Percentiles rank a stretch among this genome's conserved stretches.
Conservation (phyloP, 2,113 vertebrate genomes). For the Chelonoidis abingdonii region DNA sequence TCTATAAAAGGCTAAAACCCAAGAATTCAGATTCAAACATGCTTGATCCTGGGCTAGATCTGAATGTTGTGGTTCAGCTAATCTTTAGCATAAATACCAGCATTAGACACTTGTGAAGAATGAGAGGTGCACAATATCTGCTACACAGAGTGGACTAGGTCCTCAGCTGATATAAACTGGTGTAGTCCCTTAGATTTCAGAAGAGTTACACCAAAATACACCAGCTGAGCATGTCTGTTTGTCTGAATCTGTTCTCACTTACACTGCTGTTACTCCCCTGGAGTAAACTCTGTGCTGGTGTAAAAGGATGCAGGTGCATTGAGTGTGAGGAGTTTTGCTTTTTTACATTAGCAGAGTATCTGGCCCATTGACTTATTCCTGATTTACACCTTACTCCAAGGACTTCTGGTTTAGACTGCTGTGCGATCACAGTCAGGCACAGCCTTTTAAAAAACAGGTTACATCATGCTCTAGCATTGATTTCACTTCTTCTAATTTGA, state of each 20-base stretch:
- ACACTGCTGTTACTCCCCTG: not conserved
- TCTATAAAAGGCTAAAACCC: not conserved
- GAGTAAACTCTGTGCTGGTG: not conserved
- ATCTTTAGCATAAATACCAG: not conserved
- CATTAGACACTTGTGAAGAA: not conserved
- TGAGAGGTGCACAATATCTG: not conserved
- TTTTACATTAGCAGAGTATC: not conserved
- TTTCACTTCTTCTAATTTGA: slow-evolving; percentile 27
- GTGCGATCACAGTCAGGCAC: not conserved
- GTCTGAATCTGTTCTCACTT: not conserved
- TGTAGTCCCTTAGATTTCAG: not conserved
- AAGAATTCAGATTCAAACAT: not conserved
- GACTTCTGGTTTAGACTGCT: not conserved
- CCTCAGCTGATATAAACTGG: not conserved
- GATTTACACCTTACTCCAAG: too few species aligned
- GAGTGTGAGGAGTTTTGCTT: not conserved
- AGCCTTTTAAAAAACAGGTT: not conserved
- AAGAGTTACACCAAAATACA: not conserved
- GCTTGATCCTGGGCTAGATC: not conserved
- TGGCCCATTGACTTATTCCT: not conserved
- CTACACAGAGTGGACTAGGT: not conserved
- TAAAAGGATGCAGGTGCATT: not conserved
- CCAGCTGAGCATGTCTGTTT: not conserved
- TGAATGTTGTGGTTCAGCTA: not conserved
- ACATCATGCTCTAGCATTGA: not conserved